Base-by-base conservation (phyloP, 2,888 invertebrate species). In the Parasteatoda lunata region DNA sequence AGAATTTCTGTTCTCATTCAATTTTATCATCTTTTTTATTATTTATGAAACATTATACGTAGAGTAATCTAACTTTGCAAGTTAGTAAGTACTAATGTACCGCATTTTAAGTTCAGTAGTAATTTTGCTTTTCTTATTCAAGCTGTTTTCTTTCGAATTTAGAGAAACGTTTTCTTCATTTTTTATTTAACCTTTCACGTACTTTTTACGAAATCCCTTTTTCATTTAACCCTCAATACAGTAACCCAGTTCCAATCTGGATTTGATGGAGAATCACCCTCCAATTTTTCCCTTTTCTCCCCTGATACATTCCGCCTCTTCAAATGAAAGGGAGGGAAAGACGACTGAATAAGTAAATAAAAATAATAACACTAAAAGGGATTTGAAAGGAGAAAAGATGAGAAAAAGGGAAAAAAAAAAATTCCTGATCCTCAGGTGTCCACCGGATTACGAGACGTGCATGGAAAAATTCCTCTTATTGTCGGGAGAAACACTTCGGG, bases 341-440 rank as follows among this genome's bases (percentile, higher is more conserved):
- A 75, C 73, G 76, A 76, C 76, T 80, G 70, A 80, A 86, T 86
- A 77, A 80, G 75, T 86, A 86, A 86, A 86, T 81, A 80, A 86
- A 80, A 86, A 80, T 84, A 82, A 76, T 70, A 70, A 76, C 66
- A 70, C 51, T 68, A 69, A 76, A 52, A 71, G 70, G 73, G 68
- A 72, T 7, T 45, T n/a, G 71, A 65, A 48, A 6, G 30, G 30
- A 69, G 69, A 47, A 45, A 69, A 69, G n/a, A 51, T 49, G 72
- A 48, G 47, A 45, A 13, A 45, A 69, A 78, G 68, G 30, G 49
- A 15, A n/a, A 72, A 66, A 72, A 51, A 80, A 65, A 54, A 66
- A 54, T 59, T 47, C 54, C 30, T n/a, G 85, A 86, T 86, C 85
- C 82, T 87, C 86, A 87, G 86, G 86, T 87, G 86, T 87, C 86